Evolutionary conservation across 2,797 vertebrate genomes (phyloP).

Genomic region (Danio choprae): DNA sequence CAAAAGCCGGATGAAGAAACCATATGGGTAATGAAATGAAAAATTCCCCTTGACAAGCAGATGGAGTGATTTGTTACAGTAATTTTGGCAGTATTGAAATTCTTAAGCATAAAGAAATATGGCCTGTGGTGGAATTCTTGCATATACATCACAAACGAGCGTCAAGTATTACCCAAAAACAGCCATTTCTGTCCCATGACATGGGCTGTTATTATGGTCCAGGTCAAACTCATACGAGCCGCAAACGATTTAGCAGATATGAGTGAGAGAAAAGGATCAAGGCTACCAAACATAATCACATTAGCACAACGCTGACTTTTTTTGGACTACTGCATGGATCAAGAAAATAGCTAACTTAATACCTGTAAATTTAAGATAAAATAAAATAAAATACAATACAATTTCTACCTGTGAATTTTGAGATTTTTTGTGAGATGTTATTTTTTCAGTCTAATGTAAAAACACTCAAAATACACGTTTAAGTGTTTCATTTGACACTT

Average conservation of each 20-base stretch:
- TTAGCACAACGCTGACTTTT: conserved; percentile 29
- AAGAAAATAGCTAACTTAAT: conserved; percentile 5
- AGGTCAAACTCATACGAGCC: conserved; percentile 47
- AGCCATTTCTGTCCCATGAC: conserved; percentile 13
- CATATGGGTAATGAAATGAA: conserved; percentile 59
- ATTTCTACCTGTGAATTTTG: too few species aligned
- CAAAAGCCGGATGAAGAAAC: conserved; percentile 47
- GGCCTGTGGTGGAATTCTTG: conserved; percentile 46
- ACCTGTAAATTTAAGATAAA: too few species aligned
- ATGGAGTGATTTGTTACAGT: conserved; percentile 61
- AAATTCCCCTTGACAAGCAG: conserved; percentile 57
- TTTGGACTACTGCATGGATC: not conserved
- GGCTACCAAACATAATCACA: conserved; percentile 35
- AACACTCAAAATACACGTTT: too few species aligned
- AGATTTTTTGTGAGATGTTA: too few species aligned
- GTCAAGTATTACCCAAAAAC: conserved; percentile 11
- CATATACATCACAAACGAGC: not conserved
- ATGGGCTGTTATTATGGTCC: conserved; percentile 45
- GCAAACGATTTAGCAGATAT: conserved; percentile 23
- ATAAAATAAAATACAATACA: too few species aligned
- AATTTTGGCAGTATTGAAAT: conserved; percentile 54
- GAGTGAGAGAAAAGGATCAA: conserved; percentile 34
- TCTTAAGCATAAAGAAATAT: conserved; percentile 52
- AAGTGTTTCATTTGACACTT: too few species aligned
- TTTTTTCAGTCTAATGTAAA: too few species aligned